Evolutionary conservation across 2,113 vertebrate genomes (phyloP).

Genomic region (Oreocharis arfaki): DNA sequence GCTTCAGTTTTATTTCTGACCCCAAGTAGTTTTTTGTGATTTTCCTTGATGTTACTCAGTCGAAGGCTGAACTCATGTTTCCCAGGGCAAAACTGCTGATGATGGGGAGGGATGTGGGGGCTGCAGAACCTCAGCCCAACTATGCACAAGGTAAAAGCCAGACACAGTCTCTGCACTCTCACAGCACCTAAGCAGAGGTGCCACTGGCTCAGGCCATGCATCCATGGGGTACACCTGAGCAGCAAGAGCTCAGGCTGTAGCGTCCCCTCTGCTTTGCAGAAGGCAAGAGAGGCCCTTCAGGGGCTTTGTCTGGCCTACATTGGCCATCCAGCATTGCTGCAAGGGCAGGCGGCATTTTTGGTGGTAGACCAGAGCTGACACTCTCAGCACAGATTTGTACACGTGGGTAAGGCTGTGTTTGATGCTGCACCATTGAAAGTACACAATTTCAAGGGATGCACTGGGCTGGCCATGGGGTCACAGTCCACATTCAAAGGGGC

Average conservation of each 20-base stretch:
- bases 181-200: not conserved
- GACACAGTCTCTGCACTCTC: not conserved
- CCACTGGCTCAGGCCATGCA: not conserved
- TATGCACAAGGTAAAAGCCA: not conserved
- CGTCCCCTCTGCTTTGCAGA: not conserved
- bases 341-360: not conserved
- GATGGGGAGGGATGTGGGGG: not conserved
- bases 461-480: not conserved
- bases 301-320: not conserved
- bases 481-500: not conserved
- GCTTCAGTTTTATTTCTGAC: not conserved
- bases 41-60: not conserved
- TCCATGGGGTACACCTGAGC: not conserved
- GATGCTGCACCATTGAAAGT: not conserved
- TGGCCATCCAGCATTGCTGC: not conserved
- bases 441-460: rapidly evolving
- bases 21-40: not conserved
- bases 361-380: not conserved
- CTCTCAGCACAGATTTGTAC: not conserved
- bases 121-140: not conserved
- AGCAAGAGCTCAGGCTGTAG: not conserved
- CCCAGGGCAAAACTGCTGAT: not conserved
- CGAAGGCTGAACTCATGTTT: not conserved
- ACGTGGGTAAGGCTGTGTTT: not conserved
- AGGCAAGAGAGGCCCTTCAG: not conserved